Evolutionary conservation across 2,797 vertebrate species (phyloP).

Genomic region (Coregonus sp.): DNA sequence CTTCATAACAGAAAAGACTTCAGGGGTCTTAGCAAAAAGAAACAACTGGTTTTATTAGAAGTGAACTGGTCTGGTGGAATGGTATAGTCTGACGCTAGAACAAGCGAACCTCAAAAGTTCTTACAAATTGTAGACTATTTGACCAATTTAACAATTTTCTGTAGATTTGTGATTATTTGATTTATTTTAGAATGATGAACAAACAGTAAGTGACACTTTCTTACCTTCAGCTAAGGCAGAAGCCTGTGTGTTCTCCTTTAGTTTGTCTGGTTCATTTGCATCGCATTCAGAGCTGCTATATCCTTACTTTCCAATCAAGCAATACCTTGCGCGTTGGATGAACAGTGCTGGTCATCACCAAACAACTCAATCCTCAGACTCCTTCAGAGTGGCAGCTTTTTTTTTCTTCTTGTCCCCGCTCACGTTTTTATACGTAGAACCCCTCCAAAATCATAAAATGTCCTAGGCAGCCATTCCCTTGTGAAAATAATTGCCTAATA

Average conservation of each 20-base stretch:
- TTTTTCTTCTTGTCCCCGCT: conserved; percentile 8
- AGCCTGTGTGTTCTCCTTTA: conserved; percentile 1
- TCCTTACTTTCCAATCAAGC: conserved; percentile 20
- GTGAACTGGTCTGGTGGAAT: neutral
- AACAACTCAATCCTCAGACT: conserved; percentile 13
- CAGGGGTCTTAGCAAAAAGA: neutral
- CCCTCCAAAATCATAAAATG: conserved; percentile 34
- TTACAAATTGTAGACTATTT: neutral
- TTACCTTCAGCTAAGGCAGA: conserved; percentile 52
- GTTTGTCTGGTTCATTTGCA: conserved; percentile 10
- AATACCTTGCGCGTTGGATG: neutral
- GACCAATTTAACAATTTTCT: neutral
- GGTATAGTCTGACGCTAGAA: neutral
- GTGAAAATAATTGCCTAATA: conserved; percentile 47
- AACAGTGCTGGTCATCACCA: neutral
- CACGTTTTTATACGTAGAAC: conserved; percentile 44
- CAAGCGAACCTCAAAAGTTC: neutral
- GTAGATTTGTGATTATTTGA: neutral
- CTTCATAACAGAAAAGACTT: neutral
- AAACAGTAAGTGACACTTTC: conserved; percentile 19
- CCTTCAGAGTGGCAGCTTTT: neutral
- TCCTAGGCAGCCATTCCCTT: conserved; percentile 40
- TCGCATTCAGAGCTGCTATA: conserved; percentile 19
- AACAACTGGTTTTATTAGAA: neutral
- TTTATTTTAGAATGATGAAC: neutral